Conservation (phyloP, 2,888 invertebrate genomes). For the Tenodera sinensis region DNA sequence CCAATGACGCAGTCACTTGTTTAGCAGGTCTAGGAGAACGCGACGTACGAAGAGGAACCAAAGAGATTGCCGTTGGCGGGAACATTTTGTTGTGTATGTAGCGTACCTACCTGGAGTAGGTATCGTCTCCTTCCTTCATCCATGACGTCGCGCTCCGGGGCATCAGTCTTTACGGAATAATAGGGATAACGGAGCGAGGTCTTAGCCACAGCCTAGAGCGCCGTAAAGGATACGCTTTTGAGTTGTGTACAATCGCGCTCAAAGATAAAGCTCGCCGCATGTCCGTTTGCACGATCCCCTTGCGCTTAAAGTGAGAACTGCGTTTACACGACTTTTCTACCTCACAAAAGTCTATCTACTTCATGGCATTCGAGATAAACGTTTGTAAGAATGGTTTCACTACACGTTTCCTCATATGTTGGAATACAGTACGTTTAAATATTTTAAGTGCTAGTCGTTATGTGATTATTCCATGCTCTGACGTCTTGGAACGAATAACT, state of each 20-base stretch:
- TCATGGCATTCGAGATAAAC: too few relatives aligned
- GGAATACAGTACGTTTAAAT: too few relatives aligned
- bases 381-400: too few relatives aligned
- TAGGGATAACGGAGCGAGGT: neutral
- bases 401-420: too few relatives aligned
- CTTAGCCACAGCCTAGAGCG: neutral
- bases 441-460: too few relatives aligned
- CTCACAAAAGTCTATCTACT: too few relatives aligned
- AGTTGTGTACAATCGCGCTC: neutral
- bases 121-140: neutral
- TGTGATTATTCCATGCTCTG: too few relatives aligned
- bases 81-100: neutral
- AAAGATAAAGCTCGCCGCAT: neutral
- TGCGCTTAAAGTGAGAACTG: too few relatives aligned
- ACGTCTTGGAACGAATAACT: too few relatives aligned
- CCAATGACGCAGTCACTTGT: too few relatives aligned
- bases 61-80: neutral
- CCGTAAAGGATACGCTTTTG: neutral
- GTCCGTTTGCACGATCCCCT: neutral
- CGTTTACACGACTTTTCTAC: too few relatives aligned
- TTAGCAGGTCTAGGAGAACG: neutral
- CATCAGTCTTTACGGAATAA: neutral
- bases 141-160: neutral
- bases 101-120: neutral
- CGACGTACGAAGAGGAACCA: neutral